Conservation (phyloP, 2,113 vertebrate genomes). For the Pantherophis guttatus region DNA sequence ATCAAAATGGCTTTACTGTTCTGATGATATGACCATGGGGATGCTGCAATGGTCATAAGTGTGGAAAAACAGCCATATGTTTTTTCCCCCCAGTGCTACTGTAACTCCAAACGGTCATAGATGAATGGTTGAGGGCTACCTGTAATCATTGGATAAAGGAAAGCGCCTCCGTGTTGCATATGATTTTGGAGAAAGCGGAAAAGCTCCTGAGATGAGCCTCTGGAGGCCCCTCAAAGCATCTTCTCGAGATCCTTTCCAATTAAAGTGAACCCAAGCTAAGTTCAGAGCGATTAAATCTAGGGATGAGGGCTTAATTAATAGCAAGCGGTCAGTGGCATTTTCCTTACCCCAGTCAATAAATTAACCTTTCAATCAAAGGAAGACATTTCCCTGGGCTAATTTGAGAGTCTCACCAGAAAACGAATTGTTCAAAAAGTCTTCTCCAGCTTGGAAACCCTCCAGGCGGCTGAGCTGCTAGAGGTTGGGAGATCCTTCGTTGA, state of each 20-base stretch:
- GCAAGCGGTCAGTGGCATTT: slow-evolving; percentile 44
- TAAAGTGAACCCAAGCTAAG: slow-evolving; percentile 22
- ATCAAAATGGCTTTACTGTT: too few relatives aligned
- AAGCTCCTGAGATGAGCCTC: background rate
- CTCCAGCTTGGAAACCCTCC: background rate
- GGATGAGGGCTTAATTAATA: slow-evolving; percentile 50
- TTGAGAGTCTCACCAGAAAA: slow-evolving; percentile 2
- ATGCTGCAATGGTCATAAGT: background rate
- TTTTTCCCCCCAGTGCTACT: fast-evolving
- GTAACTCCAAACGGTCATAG: background rate
- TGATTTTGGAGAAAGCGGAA: background rate
- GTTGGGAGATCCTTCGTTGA: background rate
- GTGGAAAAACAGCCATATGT: background rate
- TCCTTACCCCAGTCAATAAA: slow-evolving; percentile 40
- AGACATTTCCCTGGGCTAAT: fast-evolving
- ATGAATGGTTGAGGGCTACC: background rate
- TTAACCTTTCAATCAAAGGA: background rate
- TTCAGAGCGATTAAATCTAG: slow-evolving; percentile 51
- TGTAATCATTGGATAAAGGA: background rate
- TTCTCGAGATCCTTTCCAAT: background rate
- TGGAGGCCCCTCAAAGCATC: background rate
- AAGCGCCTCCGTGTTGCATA: background rate
- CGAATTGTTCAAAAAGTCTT: fast-evolving
- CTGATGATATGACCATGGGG: too few relatives aligned
- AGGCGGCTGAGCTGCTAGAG: background rate